A percentile compares a stretch with the other conserved stretches of the same genome.
Evolutionary conservation across 2,888 invertebrate species (phyloP).

Genomic region (Nysson spinosus): DNA sequence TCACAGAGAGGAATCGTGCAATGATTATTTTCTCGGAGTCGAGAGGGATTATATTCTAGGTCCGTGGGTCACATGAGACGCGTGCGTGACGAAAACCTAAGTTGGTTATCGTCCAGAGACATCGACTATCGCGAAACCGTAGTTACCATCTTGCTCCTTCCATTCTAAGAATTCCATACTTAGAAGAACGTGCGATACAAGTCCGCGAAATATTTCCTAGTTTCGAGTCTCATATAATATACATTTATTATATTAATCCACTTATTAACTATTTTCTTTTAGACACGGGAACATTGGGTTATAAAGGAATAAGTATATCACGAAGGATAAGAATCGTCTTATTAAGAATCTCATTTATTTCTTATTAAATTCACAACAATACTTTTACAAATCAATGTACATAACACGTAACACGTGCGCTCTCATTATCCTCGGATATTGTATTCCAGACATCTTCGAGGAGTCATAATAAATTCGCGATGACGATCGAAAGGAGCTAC

Average conservation of each 20-base stretch:
- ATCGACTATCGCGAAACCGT: slow-evolving; percentile 54
- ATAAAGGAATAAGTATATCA: no score
- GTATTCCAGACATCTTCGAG: neutral
- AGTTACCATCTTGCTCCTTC: slow-evolving; percentile 15
- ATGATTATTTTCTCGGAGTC: slow-evolving; percentile 48
- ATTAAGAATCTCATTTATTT: no score
- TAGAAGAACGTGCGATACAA: neutral
- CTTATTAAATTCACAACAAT: no score
- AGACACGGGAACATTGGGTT: no score
- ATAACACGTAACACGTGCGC: no score
- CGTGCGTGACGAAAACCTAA: slow-evolving; percentile 59
- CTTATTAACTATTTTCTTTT: no score
- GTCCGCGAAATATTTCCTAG: slow-evolving; percentile 11
- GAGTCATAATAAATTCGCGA: slow-evolving; percentile 40
- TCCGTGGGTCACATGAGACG: slow-evolving; percentile 60
- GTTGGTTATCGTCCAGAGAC: slow-evolving; percentile 57
- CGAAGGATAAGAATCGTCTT: no score
- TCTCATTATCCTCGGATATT: no score
- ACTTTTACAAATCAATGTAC: no score
- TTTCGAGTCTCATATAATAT: slow-evolving; percentile 14
- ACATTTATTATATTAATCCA: no score
- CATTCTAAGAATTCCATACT: slow-evolving; percentile 42
- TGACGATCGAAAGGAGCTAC: slow-evolving; percentile 39
- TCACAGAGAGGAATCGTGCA: slow-evolving; percentile 32
- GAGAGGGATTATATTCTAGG: slow-evolving; percentile 54